Percentiles rank a stretch among this genome's conserved stretches.
These are phyloP conservation scores for Dendrolimus kikuchii DNA, from an alignment of 1,140 invertebrate genomes.

Conservation along the genomic window DNA sequence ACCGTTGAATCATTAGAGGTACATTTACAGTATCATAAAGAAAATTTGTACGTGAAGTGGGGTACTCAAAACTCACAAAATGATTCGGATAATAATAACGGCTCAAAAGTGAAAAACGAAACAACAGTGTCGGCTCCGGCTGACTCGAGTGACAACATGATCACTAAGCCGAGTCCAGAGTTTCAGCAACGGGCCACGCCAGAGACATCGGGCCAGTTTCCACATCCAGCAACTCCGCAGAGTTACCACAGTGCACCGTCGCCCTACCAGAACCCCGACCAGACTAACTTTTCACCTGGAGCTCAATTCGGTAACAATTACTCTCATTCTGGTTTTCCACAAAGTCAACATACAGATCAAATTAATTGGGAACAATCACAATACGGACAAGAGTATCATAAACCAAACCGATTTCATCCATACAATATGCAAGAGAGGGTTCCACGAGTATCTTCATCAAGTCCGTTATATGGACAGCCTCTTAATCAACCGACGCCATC, in stretches of 20 bases:
- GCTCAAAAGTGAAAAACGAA: conserved; percentile 71
- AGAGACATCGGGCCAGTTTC: conserved; percentile 69
- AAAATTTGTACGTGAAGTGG: conserved; percentile 83
- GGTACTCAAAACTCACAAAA: conserved; percentile 74
- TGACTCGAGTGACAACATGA: conserved; percentile 76
- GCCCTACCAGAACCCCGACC: conserved; percentile 74
- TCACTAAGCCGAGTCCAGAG: conserved; percentile 73
- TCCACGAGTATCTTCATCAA: conserved; percentile 76
- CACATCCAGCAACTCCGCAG: conserved; percentile 74
- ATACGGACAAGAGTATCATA: conserved; percentile 71
- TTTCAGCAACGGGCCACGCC: conserved; percentile 73
- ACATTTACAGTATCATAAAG: conserved; percentile 85
- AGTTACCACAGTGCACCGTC: conserved; percentile 75
- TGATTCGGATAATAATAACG: conserved; percentile 80
- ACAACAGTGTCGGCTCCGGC: conserved; percentile 72
- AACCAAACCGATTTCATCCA: conserved; percentile 69
- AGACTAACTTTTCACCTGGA: conserved; percentile 72
- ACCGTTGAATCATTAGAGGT: conserved; percentile 83
- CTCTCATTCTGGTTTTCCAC: conserved; percentile 64
- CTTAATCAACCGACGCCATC: conserved; percentile 74
- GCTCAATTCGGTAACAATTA: conserved; percentile 65
- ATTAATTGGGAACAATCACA: conserved; percentile 67
- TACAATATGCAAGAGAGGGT: conserved; percentile 68
- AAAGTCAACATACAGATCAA: conserved; percentile 61
- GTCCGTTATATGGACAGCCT: conserved; percentile 74